A percentile compares a stretch with the other conserved stretches of the same genome.
Conservation (phyloP, 2,888 invertebrate genomes). For the Apoda limacodes region DNA sequence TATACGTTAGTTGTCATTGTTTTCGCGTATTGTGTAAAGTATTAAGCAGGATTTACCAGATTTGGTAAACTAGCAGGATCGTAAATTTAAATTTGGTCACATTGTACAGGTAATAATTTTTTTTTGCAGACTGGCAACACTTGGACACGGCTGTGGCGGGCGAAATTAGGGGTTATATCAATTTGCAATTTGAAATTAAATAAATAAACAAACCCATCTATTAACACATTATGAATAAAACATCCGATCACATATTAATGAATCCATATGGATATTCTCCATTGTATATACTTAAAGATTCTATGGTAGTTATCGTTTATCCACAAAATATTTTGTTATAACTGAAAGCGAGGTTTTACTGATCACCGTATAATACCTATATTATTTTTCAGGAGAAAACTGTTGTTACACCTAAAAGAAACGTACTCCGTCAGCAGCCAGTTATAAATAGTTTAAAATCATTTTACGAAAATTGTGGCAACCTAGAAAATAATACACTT, state of each 20-base stretch:
- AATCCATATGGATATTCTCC: slow-evolving; percentile 60
- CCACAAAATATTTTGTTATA: slow-evolving; percentile 18
- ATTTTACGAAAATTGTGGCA: slow-evolving; percentile 62
- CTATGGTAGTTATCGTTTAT: slow-evolving; percentile 34
- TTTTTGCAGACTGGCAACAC: too few species aligned
- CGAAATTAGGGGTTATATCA: too few species aligned
- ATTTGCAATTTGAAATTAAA: too few species aligned
- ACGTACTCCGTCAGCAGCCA: slow-evolving; percentile 35
- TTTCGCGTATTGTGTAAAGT: too few species aligned
- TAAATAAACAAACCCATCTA: too few species aligned
- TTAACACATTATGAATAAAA: slow-evolving; percentile 41
- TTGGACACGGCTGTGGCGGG: too few species aligned
- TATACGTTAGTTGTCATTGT: too few species aligned
- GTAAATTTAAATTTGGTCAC: too few species aligned
- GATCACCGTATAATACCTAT: slow-evolving; percentile 12
- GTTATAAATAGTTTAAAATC: slow-evolving; percentile 56
- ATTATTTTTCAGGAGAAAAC: slow-evolving; percentile 40
- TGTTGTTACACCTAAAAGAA: slow-evolving; percentile 40
- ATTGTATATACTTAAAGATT: slow-evolving; percentile 54
- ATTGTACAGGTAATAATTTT: too few species aligned
- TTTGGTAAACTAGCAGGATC: too few species aligned
- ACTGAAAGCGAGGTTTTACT: slow-evolving; percentile 11
- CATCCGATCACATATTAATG: slow-evolving; percentile 43
- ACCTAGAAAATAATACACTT: slow-evolving; percentile 46
- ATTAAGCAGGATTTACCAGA: too few species aligned